A percentile compares a stretch with the other conserved stretches of the same genome.
These are phyloP conservation scores for Cephus runcator DNA, from an alignment of 2,888 invertebrate species.

Conservation along the genomic window DNA sequence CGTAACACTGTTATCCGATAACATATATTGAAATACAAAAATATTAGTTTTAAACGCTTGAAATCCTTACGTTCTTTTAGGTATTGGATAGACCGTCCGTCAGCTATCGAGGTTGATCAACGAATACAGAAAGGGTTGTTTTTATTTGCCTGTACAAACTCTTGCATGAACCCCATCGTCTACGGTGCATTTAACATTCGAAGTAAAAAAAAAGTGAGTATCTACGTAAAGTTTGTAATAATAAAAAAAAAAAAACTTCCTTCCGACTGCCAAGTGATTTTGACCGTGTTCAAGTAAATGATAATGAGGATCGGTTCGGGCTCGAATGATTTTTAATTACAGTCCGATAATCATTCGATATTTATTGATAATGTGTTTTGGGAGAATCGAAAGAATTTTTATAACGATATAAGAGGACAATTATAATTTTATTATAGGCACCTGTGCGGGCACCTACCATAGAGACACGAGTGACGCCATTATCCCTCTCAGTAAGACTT, in stretches of 20 bases:
- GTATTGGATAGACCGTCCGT: constrained; percentile 84
- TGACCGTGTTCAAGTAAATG: neutral
- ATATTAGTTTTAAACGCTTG: neutral
- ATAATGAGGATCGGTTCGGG: neutral
- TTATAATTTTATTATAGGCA: constrained; percentile 48
- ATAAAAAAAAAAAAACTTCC: too few species aligned
- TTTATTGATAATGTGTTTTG: neutral
- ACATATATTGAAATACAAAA: neutral
- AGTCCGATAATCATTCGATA: neutral
- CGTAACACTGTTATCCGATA: neutral
- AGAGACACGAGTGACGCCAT: constrained; percentile 58
- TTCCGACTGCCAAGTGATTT: neutral
- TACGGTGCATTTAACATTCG: constrained; percentile 90
- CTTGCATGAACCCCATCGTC: constrained; percentile 95
- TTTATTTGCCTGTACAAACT: constrained; percentile 95
- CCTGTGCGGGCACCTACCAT: constrained; percentile 52
- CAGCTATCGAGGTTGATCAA: constrained; percentile 77
- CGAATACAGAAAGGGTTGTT: constrained; percentile 87
- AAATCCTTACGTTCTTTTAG: constrained; percentile 59
- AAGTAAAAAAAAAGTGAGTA: constrained; percentile 52
- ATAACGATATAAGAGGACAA: neutral
- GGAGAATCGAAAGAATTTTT: neutral
- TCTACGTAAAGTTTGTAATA: neutral
- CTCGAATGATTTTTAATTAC: neutral
- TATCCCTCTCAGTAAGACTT: constrained; percentile 58